Percentiles rank a stretch among this genome's conserved stretches.
These are phyloP conservation scores for Sialia sialis DNA, from an alignment of 2,113 vertebrate species.

Conservation along the genomic window DNA sequence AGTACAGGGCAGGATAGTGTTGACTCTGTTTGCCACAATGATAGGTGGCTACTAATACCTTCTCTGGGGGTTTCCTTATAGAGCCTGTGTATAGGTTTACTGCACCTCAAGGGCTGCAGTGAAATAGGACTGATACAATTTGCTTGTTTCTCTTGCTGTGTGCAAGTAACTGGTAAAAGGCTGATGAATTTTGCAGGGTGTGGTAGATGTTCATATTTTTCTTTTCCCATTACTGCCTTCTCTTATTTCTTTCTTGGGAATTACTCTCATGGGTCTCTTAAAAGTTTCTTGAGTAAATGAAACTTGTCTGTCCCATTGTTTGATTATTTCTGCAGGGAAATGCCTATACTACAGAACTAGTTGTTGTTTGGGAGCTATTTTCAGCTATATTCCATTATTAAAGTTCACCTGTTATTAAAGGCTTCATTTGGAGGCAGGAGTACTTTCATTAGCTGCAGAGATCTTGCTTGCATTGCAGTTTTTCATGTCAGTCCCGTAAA, in stretches of 20 bases:
- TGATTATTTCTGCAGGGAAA: not conserved
- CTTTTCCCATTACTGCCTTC: accelerated
- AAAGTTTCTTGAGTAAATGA: not conserved
- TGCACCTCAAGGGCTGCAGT: not conserved
- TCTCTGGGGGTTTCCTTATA: not conserved
- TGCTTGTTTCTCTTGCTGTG: not conserved
- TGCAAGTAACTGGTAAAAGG: not conserved
- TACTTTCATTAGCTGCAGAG: not conserved
- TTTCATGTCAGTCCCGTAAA: not conserved
- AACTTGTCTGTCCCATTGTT: not conserved
- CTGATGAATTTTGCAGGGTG: not conserved
- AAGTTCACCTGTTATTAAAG: not conserved
- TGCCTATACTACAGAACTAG: not conserved
- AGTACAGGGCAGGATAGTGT: not conserved
- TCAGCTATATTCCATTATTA: not conserved
- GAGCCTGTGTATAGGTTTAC: not conserved
- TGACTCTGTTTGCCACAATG: not conserved
- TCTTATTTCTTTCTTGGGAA: not conserved
- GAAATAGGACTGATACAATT: not conserved
- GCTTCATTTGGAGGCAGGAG: not conserved
- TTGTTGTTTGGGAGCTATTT: not conserved
- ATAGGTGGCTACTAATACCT: not conserved
- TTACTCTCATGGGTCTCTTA: not conserved
- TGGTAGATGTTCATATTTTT: not conserved
- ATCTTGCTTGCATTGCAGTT: not conserved